A percentile compares a stretch with the other conserved stretches of the same genome.
Evolutionary conservation across 2,888 invertebrate genomes (phyloP).

Genomic region (Fragum fragum): DNA sequence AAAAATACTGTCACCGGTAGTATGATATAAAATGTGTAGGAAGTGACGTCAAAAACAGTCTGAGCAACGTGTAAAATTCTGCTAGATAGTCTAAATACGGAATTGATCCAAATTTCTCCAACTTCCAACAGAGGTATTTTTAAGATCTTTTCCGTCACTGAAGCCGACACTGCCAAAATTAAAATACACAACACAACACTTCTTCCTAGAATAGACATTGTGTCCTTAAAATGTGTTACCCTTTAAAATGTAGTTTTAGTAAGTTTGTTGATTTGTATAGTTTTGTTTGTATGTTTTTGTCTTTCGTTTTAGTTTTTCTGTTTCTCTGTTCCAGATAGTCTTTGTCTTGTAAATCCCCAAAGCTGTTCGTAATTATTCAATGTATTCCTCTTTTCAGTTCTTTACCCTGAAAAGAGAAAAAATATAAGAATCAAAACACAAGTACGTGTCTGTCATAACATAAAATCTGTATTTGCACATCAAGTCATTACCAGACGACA

Average conservation of each 20-base stretch:
- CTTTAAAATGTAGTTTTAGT: too few relatives aligned
- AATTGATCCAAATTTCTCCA: slow-evolving; percentile 75
- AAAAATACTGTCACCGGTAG: slow-evolving; percentile 46
- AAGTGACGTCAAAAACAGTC: slow-evolving; percentile 65
- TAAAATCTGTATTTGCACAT: too few relatives aligned
- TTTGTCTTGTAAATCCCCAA: too few relatives aligned
- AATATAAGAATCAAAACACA: too few relatives aligned
- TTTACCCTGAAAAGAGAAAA: too few relatives aligned
- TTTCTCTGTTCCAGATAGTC: too few relatives aligned
- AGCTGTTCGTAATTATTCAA: too few relatives aligned
- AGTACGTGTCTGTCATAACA: too few relatives aligned
- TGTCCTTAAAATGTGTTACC: neutral
- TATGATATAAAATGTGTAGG: slow-evolving; percentile 69
- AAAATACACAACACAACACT: slow-evolving; percentile 45
- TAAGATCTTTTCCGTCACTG: slow-evolving; percentile 72
- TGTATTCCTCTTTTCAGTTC: too few relatives aligned
- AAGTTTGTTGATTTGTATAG: too few relatives aligned
- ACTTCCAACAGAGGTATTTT: slow-evolving; percentile 76
- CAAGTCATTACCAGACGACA: too few relatives aligned
- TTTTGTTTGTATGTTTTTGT: neutral
- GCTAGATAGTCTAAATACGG: slow-evolving; percentile 59
- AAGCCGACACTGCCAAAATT: slow-evolving; percentile 62
- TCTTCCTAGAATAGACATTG: slow-evolving; percentile 16
- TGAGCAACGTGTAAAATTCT: slow-evolving; percentile 53
- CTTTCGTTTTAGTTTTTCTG: neutral